These are phyloP conservation scores for Formica exsecta DNA, from an alignment of 1,140 invertebrate species.

Conservation along the genomic window DNA sequence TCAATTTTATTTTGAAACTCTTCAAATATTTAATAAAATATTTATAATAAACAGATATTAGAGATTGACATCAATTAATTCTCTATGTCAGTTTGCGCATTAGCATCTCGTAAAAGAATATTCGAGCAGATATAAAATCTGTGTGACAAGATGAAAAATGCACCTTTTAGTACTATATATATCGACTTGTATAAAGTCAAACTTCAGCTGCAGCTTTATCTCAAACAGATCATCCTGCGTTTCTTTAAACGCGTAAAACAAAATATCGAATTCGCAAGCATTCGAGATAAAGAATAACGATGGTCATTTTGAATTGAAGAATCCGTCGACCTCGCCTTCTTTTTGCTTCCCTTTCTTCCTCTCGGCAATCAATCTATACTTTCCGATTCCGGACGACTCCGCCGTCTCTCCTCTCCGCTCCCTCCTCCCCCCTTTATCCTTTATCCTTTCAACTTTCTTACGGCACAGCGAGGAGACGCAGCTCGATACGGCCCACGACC, in stretches of 20 bases:
- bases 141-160: not conserved
- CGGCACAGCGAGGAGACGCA: slow-evolving; percentile 66
- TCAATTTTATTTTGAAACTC: no score
- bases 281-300: slow-evolving; percentile 20
- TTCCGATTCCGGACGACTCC: slow-evolving; percentile 19
- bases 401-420: not conserved
- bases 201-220: not conserved
- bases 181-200: not conserved
- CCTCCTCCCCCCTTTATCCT: slow-evolving; percentile 16
- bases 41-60: no score
- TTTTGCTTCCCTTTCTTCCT: slow-evolving; percentile 2
- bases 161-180: not conserved
- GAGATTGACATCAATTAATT: not conserved
- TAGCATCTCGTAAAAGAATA: not conserved
- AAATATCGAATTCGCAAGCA: not conserved
- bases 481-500: slow-evolving; percentile 73
- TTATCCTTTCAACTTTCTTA: slow-evolving; percentile 75
- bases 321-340: slow-evolving; percentile 17
- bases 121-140: not conserved
- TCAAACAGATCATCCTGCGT: not conserved
- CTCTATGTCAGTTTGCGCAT: not conserved
- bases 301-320: slow-evolving; percentile 44
- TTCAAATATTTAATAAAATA: no score
- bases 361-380: slow-evolving; percentile 58
- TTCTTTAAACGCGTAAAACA: slow-evolving; percentile 20